Percentiles rank a stretch among this genome's conserved stretches.
These are phyloP conservation scores for Rhabdornis inornatus DNA, from an alignment of 2,113 vertebrate species.

Conservation along the genomic window DNA sequence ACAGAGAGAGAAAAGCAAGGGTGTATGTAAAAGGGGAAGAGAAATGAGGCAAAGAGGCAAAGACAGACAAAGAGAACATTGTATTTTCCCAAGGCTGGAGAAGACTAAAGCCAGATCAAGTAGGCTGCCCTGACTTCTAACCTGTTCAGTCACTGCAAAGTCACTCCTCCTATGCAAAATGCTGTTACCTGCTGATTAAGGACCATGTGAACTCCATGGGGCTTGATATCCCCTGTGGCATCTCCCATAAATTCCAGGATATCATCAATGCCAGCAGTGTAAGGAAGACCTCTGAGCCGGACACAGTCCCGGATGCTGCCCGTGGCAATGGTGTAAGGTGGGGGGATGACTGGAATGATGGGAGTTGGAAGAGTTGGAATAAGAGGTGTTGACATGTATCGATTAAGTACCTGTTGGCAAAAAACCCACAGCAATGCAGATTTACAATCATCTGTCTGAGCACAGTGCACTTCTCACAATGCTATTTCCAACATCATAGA, in stretches of 20 bases:
- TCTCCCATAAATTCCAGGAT: conserved; percentile 95
- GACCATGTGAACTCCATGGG: conserved; percentile 96
- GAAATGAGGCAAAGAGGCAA: not conserved
- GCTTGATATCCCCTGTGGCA: conserved; percentile 89
- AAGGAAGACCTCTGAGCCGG: conserved; percentile 90
- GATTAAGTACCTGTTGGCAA: conserved; percentile 85
- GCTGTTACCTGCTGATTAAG: conserved; percentile 92
- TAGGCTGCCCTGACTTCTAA: not conserved
- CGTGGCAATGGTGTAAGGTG: conserved; percentile 80
- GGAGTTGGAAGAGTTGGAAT: conserved; percentile 87
- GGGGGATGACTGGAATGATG: conserved; percentile 83
- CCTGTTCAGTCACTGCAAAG: not conserved
- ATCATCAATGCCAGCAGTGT: conserved; percentile 91
- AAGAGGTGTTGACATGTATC: conserved; percentile 91
- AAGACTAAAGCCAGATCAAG: not conserved
- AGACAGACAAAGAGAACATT: not conserved
- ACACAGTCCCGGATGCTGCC: conserved; percentile 85
- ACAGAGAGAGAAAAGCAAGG: not conserved
- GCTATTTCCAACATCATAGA: not conserved
- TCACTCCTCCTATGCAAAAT: not conserved
- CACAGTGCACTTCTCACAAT: not conserved
- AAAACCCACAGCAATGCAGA: not conserved
- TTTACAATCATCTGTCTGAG: not conserved
- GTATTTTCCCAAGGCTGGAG: not conserved
- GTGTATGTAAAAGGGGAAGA: not conserved